Evolutionary conservation across 2,113 vertebrate genomes (phyloP).

Genomic region (Bos javanicus): DNA sequence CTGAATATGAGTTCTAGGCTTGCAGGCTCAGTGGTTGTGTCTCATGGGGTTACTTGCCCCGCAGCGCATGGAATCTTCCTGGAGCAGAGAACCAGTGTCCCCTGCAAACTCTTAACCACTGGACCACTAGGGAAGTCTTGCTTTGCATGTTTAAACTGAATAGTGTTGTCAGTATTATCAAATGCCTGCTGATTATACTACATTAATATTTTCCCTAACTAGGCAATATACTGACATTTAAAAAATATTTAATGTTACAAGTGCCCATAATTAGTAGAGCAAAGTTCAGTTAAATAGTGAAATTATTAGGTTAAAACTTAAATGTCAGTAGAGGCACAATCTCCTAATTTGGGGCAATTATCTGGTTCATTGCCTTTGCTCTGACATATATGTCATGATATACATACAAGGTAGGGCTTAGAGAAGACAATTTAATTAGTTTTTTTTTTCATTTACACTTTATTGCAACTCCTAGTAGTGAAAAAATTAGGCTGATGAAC

Average conservation of each 20-base stretch:
- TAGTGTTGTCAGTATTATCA: neutral
- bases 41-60: neutral
- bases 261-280: conserved; percentile 17
- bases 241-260: conserved; percentile 34
- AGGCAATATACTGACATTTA: neutral
- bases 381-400: neutral
- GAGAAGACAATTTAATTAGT: conserved; percentile 24
- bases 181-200: neutral
- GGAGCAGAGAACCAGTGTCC: neutral
- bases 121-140: neutral
- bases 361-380: conserved; percentile 35
- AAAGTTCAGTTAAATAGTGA: conserved; percentile 48
- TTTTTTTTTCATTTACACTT: neutral
- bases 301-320: conserved; percentile 41
- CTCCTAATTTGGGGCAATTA: conserved; percentile 55
- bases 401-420: neutral
- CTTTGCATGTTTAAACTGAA: conserved; percentile 19
- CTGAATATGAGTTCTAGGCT: neutral
- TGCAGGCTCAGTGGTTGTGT: neutral
- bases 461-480: neutral
- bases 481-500: neutral
- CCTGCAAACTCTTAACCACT: neutral
- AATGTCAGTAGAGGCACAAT: conserved; percentile 30
- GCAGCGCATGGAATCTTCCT: neutral
- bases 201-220: neutral